Evolutionary conservation across 2,888 invertebrate species (phyloP).

Genomic region (Euphydryas editha): DNA sequence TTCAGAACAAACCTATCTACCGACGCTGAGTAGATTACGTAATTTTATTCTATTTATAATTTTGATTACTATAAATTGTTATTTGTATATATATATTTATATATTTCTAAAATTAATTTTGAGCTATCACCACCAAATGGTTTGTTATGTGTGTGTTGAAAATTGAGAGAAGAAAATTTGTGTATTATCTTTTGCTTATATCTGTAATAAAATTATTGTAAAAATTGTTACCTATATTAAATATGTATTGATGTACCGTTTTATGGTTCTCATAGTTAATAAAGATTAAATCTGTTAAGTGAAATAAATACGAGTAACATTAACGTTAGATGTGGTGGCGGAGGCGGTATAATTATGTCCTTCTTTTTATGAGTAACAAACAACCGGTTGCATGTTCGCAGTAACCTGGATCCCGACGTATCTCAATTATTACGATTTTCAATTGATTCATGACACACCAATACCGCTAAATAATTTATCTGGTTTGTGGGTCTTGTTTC

Average conservation of each 20-base stretch:
- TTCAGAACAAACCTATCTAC: not conserved
- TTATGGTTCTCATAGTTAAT: not conserved
- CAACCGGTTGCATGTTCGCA: conserved; percentile 18
- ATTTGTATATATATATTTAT: not conserved
- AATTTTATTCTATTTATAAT: not conserved
- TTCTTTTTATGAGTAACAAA: conserved; percentile 16
- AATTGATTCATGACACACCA: conserved; percentile 66
- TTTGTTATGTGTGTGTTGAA: too few species aligned
- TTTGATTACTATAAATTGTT: not conserved
- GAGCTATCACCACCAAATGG: too few species aligned
- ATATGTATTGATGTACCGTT: too few species aligned
- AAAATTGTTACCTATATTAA: too few species aligned
- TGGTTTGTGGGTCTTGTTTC: conserved; percentile 51
- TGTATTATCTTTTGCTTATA: too few species aligned
- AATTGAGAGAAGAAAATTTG: too few species aligned
- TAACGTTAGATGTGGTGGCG: not conserved
- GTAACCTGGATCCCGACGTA: conserved; percentile 55
- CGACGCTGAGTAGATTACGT: not conserved
- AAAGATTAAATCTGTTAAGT: not conserved
- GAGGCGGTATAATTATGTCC: conserved; percentile 12
- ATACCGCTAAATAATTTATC: conserved; percentile 54
- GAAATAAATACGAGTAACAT: not conserved
- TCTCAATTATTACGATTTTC: conserved; percentile 62
- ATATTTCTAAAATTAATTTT: not conserved
- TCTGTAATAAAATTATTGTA: too few species aligned